phyloP scores from a whole-genome alignment of 2,888 invertebrate species.

The Tachina grossa region DNA sequence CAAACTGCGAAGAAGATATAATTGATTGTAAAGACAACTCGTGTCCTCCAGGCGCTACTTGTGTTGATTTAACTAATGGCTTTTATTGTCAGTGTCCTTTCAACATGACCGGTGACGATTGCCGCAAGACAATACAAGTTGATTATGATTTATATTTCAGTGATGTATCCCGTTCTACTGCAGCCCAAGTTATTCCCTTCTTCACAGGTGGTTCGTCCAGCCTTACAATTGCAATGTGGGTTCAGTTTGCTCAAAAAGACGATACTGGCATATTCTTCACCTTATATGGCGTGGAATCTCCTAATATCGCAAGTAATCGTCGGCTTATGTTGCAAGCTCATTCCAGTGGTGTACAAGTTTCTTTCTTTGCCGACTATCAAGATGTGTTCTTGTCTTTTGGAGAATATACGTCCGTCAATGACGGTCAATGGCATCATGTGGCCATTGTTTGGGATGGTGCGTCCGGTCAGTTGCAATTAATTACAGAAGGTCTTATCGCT shows the following conservation, averaged over 20 bases:
- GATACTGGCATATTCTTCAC: slow-evolving; percentile 97
- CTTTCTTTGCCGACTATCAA: slow-evolving; percentile 93
- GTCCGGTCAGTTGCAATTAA: slow-evolving; percentile 93
- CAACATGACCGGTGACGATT: slow-evolving; percentile 97
- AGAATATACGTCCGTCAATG: slow-evolving; percentile 96
- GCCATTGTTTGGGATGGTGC: slow-evolving; percentile 97
- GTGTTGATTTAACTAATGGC: slow-evolving; percentile 94
- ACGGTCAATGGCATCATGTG: slow-evolving; percentile 98
- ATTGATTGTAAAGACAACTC: slow-evolving; percentile 96
- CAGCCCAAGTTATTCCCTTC: slow-evolving; percentile 96
- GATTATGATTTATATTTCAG: slow-evolving; percentile 98
- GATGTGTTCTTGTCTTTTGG: slow-evolving; percentile 95
- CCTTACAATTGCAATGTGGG: slow-evolving; percentile 97
- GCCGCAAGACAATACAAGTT: slow-evolving; percentile 98
- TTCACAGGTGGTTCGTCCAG: slow-evolving; percentile 89
- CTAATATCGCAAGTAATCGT: slow-evolving; percentile 90
- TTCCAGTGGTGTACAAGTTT: slow-evolving; percentile 95
- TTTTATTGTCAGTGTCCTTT: slow-evolving; percentile 99
- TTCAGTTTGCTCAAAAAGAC: slow-evolving; percentile 95
- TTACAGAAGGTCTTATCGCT: slow-evolving; percentile 97
- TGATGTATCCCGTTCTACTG: slow-evolving; percentile 94
- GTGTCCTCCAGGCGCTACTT: slow-evolving; percentile 96
- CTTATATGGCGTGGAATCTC: slow-evolving; percentile 93
- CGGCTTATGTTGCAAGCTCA: slow-evolving; percentile 95
- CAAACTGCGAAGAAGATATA: slow-evolving; percentile 95